Conservation (phyloP, 2,888 invertebrate genomes). For the Acronicta psi region DNA sequence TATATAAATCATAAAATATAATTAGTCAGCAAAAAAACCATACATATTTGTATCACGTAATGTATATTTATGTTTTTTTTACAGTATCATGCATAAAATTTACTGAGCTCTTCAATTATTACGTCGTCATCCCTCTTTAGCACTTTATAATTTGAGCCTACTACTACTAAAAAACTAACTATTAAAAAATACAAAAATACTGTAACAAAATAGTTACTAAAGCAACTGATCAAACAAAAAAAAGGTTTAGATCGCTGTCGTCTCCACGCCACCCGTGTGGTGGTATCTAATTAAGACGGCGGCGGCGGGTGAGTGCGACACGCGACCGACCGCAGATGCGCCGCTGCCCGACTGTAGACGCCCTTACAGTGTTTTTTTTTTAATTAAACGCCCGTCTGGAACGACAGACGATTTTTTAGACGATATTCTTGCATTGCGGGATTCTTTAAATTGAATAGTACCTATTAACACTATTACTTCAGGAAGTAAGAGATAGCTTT, state of each 20-base stretch:
- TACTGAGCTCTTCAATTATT: no score
- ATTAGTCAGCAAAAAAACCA: no score
- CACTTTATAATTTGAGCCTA: no score
- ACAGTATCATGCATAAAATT: no score
- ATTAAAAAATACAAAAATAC: no score
- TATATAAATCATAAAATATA: no score
- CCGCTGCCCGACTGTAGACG: constrained; percentile 47
- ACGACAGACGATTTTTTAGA: constrained; percentile 43
- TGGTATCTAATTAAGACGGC: constrained; percentile 65
- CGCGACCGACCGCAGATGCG: constrained; percentile 66
- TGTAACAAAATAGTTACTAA: no score
- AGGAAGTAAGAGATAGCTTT: no score
- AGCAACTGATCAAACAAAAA: not conserved
- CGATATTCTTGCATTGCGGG: constrained; percentile 18
- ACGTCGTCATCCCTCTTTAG: no score
- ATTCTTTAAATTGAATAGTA: constrained; percentile 2
- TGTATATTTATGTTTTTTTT: no score
- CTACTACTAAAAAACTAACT: no score
- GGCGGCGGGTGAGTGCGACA: constrained; percentile 58
- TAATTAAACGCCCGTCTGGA: constrained; percentile 57
- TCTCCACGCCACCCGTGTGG: constrained; percentile 51
- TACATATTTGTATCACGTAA: no score
- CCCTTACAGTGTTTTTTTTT: constrained; percentile 61
- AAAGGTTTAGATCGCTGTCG: constrained; percentile 2
- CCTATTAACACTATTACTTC: not conserved